Percentiles rank a stretch among this genome's conserved stretches.
Evolutionary conservation across 92 coral and sea anemone species (phyloP).

Genomic region (Virgularia gustaviana): DNA sequence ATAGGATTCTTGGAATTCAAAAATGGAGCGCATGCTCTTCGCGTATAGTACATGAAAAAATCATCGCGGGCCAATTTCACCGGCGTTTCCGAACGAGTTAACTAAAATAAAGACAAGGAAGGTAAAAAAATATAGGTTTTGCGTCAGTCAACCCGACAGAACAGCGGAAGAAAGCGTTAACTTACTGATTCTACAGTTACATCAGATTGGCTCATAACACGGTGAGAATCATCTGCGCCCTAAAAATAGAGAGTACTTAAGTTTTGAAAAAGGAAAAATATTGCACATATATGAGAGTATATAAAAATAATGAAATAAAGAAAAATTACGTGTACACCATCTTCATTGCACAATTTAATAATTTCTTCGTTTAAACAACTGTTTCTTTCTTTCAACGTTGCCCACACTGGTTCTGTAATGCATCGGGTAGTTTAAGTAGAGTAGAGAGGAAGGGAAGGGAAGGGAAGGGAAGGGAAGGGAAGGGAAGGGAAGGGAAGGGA

Average conservation of each 20-base stretch:
- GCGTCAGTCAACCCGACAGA: neutral
- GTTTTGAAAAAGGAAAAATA: no score
- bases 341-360: neutral
- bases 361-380: neutral
- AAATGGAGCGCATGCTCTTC: conserved; percentile 56
- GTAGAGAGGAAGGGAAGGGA: neutral
- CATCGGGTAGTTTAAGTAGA: neutral
- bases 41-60: conserved; percentile 55
- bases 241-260: no score
- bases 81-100: neutral
- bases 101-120: conserved; percentile 3
- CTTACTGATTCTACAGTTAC: no score
- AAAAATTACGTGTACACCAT: neutral
- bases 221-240: no score
- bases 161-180: no score
- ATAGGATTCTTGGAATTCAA: conserved; percentile 61
- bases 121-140: neutral
- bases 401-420: conserved; percentile 35
- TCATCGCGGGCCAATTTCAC: conserved; percentile 62
- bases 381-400: neutral
- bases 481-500: no score
- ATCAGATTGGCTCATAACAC: no score
- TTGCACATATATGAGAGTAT: no score
- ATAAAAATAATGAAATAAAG: no score
- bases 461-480: no score